These are phyloP conservation scores for Hydrocynus forskahlii DNA, from an alignment of 2,797 vertebrate species.

Conservation along the genomic window DNA sequence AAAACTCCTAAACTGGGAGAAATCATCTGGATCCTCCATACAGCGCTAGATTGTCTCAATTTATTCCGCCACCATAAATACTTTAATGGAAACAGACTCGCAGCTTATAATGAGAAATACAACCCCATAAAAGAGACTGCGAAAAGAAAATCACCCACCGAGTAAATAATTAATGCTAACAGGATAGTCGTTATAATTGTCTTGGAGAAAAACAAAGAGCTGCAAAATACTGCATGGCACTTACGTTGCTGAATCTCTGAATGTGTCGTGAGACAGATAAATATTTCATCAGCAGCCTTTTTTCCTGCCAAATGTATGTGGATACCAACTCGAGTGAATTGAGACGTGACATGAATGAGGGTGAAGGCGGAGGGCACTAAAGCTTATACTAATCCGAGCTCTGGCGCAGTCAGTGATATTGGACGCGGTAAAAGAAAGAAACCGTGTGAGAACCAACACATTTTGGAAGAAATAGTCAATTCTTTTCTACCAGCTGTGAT, in stretches of 20 bases:
- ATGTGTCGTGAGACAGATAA: slow-evolving; percentile 14
- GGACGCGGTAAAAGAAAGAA: slow-evolving; percentile 10
- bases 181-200: slow-evolving; percentile 39
- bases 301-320: slow-evolving; percentile 23
- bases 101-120: slow-evolving; percentile 47
- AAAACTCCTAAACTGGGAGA: slow-evolving; percentile 40
- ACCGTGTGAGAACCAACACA: not conserved
- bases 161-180: slow-evolving; percentile 46
- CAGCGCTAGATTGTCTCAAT: slow-evolving; percentile 46
- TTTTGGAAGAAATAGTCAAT: not conserved
- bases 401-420: not conserved
- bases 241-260: not conserved
- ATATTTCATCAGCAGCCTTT: not conserved
- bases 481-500: not conserved
- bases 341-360: slow-evolving; percentile 44
- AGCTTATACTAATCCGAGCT: not conserved
- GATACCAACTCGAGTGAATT: not conserved
- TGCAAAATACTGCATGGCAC: slow-evolving; percentile 12
- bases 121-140: slow-evolving; percentile 37
- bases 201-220: slow-evolving; percentile 34
- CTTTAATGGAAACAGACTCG: slow-evolving; percentile 50
- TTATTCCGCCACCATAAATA: slow-evolving; percentile 51
- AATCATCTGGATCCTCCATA: slow-evolving; percentile 42
- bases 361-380: slow-evolving; percentile 25
- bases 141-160: slow-evolving; percentile 30